Percentiles rank a stretch among this genome's conserved stretches.
These are phyloP conservation scores for Gadus macrocephalus DNA, from an alignment of 2,113 vertebrate genomes.

Conservation along the genomic window DNA sequence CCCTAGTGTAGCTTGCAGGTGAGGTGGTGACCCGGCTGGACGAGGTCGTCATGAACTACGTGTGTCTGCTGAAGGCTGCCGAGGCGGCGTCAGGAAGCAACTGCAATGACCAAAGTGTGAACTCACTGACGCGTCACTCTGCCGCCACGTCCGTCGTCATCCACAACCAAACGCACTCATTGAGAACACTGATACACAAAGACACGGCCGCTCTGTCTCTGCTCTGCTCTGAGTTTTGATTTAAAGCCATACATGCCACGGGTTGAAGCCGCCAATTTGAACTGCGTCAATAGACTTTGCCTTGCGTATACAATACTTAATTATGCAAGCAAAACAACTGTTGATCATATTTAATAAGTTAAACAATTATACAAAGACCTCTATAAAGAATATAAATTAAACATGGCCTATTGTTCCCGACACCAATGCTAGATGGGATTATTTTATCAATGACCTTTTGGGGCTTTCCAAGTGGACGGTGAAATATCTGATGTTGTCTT, in stretches of 20 bases:
- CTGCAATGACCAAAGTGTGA: conserved; percentile 80
- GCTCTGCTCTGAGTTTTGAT: conserved; percentile 77
- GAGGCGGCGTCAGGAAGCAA: conserved; percentile 79
- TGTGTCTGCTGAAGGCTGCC: conserved; percentile 84
- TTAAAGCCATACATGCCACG: conserved; percentile 95
- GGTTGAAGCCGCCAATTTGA: conserved; percentile 69
- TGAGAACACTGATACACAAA: conserved; percentile 89
- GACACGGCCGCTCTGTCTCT: conserved; percentile 75
- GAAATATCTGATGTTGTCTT: conserved; percentile 32
- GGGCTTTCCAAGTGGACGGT: conserved; percentile 37
- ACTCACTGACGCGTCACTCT: conserved; percentile 84
- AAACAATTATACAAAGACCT: too few relatives aligned
- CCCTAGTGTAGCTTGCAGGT: too few relatives aligned
- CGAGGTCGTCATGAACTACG: conserved; percentile 86
- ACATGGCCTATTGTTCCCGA: too few relatives aligned
- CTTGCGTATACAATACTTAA: conserved; percentile 90
- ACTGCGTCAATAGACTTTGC: conserved; percentile 83
- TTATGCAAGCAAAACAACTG: conserved; percentile 77
- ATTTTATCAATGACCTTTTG: conserved; percentile 36
- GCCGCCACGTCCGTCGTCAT: conserved; percentile 88
- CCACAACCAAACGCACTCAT: conserved; percentile 91
- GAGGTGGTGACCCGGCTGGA: conserved; percentile 84
- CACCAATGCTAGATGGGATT: conserved; percentile 24
- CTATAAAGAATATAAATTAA: too few relatives aligned
- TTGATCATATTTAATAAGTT: conserved; percentile 42